Conservation (phyloP, 2,888 invertebrate species). For the Anticlea derivata region DNA sequence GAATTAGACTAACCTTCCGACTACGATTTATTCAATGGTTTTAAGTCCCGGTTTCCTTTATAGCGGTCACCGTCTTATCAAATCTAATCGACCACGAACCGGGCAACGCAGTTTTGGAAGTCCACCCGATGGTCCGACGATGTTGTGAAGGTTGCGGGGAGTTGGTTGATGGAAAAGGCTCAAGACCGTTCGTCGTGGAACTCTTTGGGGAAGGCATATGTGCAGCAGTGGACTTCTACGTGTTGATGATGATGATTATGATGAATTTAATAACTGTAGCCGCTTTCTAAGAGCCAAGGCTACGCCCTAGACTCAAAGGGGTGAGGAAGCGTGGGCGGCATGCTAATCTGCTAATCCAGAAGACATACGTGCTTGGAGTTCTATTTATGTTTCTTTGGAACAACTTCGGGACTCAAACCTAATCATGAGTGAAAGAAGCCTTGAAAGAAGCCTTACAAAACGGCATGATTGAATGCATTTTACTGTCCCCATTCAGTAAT, state of each 20-base stretch:
- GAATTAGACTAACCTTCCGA: background rate
- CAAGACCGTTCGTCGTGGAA: too few species aligned
- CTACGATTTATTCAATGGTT: background rate
- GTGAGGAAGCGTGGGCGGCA: conserved; percentile 9
- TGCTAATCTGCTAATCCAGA: conserved; percentile 18
- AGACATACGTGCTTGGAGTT: conserved; percentile 15
- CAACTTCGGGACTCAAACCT: conserved; percentile 1
- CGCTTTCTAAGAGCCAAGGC: background rate
- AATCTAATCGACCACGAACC: too few species aligned
- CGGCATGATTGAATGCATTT: too few species aligned
- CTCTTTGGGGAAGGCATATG: too few species aligned
- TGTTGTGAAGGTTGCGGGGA: too few species aligned
- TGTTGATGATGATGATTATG: background rate
- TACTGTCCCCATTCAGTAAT: too few species aligned
- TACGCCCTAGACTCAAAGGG: conserved; percentile 10
- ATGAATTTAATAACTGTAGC: background rate
- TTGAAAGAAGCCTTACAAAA: background rate
- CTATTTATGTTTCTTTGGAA: conserved; percentile 8
- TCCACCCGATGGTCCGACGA: too few species aligned
- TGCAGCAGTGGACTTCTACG: too few species aligned
- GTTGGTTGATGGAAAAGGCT: too few species aligned
- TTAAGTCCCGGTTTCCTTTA: background rate
- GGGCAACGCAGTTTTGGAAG: too few species aligned
- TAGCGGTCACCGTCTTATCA: too few species aligned
- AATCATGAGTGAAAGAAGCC: background rate